Conservation (phyloP, 2,888 invertebrate species). For the Trachelus tabidus region DNA sequence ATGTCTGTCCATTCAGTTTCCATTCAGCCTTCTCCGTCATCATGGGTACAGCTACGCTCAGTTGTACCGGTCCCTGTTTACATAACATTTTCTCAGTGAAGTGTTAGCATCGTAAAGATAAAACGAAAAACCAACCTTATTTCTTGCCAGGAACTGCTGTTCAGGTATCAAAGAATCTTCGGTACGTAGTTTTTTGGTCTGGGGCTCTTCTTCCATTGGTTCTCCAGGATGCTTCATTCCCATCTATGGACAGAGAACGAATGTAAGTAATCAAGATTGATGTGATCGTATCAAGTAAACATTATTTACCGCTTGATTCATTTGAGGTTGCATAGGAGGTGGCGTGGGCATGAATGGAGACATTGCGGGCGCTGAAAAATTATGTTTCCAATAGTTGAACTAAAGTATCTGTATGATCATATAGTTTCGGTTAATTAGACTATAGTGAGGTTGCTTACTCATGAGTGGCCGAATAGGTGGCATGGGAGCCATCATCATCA, state of each 20-base stretch:
- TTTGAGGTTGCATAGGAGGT: constrained; percentile 63
- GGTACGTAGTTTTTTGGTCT: constrained; percentile 87
- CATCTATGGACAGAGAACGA: constrained; percentile 53
- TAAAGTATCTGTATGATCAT: neutral
- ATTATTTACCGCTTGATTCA: constrained; percentile 55
- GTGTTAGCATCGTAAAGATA: neutral
- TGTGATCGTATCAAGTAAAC: constrained; percentile 9
- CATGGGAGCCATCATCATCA: constrained; percentile 76
- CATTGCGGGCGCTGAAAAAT: constrained; percentile 58
- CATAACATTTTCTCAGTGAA: neutral
- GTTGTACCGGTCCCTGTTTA: constrained; percentile 77
- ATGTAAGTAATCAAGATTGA: neutral
- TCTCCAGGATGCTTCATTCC: constrained; percentile 68
- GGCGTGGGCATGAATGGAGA: constrained; percentile 64
- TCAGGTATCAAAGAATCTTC: constrained; percentile 96
- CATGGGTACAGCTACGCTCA: constrained; percentile 86
- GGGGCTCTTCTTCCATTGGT: constrained; percentile 82
- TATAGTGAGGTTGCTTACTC: constrained; percentile 62
- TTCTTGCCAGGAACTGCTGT: constrained; percentile 78
- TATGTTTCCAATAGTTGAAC: neutral
- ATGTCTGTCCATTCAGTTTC: constrained; percentile 91
- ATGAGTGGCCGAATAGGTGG: constrained; percentile 71
- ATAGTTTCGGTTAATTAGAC: constrained; percentile 18
- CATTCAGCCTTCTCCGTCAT: constrained; percentile 93
- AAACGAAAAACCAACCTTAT: constrained; percentile 67